A percentile compares a stretch with the other conserved stretches of the same genome.
Conservation (phyloP, 2,888 invertebrate genomes). For the Busseola fusca region DNA sequence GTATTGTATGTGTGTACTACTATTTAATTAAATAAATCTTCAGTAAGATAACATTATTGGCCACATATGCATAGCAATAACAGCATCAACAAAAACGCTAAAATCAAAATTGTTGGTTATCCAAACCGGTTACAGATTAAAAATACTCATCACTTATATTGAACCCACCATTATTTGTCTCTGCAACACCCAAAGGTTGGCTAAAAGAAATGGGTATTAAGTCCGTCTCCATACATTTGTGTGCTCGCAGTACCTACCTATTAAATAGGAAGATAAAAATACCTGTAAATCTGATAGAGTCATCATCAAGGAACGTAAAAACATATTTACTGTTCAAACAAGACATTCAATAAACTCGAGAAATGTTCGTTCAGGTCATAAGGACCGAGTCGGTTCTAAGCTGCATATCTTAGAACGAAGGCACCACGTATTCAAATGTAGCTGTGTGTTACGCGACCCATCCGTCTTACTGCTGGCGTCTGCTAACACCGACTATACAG, state of each 20-base stretch:
- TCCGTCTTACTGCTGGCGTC: conserved; percentile 79
- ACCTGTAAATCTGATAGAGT: not conserved
- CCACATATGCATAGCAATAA: not conserved
- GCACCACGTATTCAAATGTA: conserved; percentile 75
- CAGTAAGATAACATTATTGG: not conserved
- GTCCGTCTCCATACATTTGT: not conserved
- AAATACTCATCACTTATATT: not conserved
- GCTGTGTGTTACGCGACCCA: conserved; percentile 77
- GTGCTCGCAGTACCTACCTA: not conserved
- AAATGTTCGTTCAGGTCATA: conserved; percentile 34
- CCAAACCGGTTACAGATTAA: not conserved
- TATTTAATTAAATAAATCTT: too few relatives aligned
- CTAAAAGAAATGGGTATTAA: not conserved
- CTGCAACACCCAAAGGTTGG: not conserved
- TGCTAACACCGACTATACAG: conserved; percentile 74
- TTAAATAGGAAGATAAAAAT: too few relatives aligned
- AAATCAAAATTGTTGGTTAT: not conserved
- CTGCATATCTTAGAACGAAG: conserved; percentile 40
- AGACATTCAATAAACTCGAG: conserved; percentile 1
- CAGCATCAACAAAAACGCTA: not conserved
- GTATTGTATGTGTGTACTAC: not conserved
- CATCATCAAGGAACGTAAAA: not conserved
- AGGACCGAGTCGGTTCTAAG: conserved; percentile 44
- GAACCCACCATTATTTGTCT: not conserved
- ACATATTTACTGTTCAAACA: not conserved